Evolutionary conservation across 2,113 vertebrate genomes (phyloP), one percentile per base, ranked within the genome.

Genomic region (Tringa solitaria): DNA sequence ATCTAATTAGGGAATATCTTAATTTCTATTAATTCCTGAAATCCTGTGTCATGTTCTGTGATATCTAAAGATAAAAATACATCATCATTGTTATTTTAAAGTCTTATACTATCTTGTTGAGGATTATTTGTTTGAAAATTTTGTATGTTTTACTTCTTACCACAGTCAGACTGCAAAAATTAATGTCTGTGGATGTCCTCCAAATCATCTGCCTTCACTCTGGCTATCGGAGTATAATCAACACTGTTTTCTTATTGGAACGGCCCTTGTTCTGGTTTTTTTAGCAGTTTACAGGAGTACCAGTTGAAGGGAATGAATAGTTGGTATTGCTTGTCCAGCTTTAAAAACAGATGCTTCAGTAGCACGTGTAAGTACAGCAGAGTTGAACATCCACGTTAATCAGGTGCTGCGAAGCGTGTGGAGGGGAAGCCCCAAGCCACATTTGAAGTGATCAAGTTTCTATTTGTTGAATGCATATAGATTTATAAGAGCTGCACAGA

Each of bases 41-140:
- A 75, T 72, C 56, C 37, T 41, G 7, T 86, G 35, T 43, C 63
- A 59, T 78, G 32, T 89, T 94, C 51, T 83, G 1, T 43, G n/a
- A 3, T 67, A 78, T 72, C 57, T 93, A 80, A 78, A 70, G 72
- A 61, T 77, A 88, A 87, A 77, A 90, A 70, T 78, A 21, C 33
- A 60, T 24, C 54, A 59, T 21, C 46, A 39, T 6, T 93, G 64
- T 69, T 94, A 68, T 70, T 83, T 70, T 72, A 50, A 81, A 78
- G 79, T 77, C 43, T 41, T 70, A 67, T 2, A 33, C 37, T 77
- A 3, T 88, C 90, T 95, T 88, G 17, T 17, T 65, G 50, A 77
- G 72, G 84, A 68, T 85, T 78, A 72, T 84, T 89, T 87, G 20
- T 59, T 91, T 77, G 79, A 88, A n/a, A 64, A 80, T 94, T 94